Conservation (phyloP, 2,113 vertebrate species). For the Microcebus murinus region DNA sequence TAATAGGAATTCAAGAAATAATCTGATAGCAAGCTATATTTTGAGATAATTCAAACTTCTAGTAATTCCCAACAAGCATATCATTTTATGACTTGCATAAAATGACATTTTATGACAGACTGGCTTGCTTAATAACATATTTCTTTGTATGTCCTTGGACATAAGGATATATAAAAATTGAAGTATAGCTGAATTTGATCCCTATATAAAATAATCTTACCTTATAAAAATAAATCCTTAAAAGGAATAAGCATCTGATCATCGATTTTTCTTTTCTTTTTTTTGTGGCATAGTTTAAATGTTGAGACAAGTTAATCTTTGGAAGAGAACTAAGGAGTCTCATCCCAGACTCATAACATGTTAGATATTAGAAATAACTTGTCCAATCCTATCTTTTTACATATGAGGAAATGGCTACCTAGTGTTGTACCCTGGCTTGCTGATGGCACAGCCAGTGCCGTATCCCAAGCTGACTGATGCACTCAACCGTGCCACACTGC, state of each 20-base stretch:
- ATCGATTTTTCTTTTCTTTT: neutral
- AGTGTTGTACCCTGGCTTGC: neutral
- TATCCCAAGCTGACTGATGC: neutral
- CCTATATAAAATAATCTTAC: conserved; percentile 35
- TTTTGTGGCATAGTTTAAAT: conserved; percentile 24
- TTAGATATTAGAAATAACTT: conserved; percentile 48
- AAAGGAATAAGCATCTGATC: neutral
- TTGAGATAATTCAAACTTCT: conserved; percentile 39
- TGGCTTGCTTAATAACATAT: too few relatives aligned
- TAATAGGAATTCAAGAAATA: conserved; percentile 47
- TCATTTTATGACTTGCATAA: conserved; percentile 10
- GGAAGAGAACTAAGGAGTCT: conserved; percentile 30
- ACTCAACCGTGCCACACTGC: neutral
- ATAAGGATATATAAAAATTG: conserved; percentile 11
- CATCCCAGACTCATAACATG: neutral
- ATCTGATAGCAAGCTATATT: conserved; percentile 15
- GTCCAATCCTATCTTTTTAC: neutral
- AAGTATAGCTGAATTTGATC: conserved; percentile 50
- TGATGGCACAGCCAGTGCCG: neutral
- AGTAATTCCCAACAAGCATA: neutral
- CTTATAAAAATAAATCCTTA: conserved; percentile 21
- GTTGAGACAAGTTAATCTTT: conserved; percentile 24
- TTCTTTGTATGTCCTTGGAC: too few relatives aligned
- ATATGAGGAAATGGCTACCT: conserved; percentile 3
- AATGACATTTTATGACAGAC: too few relatives aligned